These are phyloP conservation scores for Rhodeus uyekii DNA, from an alignment of 2,797 vertebrate genomes.

Conservation along the genomic window DNA sequence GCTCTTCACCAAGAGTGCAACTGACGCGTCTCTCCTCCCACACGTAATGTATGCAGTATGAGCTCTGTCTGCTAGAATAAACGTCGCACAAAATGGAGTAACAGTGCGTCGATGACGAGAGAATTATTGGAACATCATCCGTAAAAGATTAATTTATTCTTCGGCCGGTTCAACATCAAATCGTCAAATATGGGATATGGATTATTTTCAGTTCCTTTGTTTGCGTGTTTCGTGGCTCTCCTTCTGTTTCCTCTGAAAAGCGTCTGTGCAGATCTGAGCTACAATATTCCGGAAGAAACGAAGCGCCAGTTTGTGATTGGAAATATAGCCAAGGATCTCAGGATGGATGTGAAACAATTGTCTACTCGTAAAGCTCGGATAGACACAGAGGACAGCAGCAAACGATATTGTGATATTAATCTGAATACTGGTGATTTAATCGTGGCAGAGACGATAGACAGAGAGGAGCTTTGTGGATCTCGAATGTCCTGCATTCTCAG, in stretches of 20 bases:
- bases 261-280: constrained; percentile 34
- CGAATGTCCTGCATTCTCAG: constrained; percentile 22
- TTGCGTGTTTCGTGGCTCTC: not conserved
- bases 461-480: constrained; percentile 44
- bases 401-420: constrained; percentile 54
- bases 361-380: constrained; percentile 61
- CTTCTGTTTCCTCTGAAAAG: not conserved
- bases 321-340: constrained; percentile 50
- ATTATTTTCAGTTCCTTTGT: not conserved
- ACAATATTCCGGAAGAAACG: constrained; percentile 42
- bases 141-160: not conserved
- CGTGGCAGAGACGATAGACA: constrained; percentile 52
- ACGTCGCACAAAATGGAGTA: constrained; percentile 55
- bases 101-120: not conserved
- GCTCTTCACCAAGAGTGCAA: constrained; percentile 45
- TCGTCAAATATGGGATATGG: not conserved
- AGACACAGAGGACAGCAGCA: constrained; percentile 59
- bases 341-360: constrained; percentile 51
- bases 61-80: not conserved
- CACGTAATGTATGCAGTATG: not conserved
- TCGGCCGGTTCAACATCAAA: not conserved
- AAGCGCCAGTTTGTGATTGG: constrained; percentile 48
- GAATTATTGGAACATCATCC: not conserved
- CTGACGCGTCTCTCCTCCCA: constrained; percentile 7
- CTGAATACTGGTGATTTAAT: constrained; percentile 54